Base-by-base conservation (phyloP, 2,888 invertebrate genomes). In the Andrena dorsata region DNA sequence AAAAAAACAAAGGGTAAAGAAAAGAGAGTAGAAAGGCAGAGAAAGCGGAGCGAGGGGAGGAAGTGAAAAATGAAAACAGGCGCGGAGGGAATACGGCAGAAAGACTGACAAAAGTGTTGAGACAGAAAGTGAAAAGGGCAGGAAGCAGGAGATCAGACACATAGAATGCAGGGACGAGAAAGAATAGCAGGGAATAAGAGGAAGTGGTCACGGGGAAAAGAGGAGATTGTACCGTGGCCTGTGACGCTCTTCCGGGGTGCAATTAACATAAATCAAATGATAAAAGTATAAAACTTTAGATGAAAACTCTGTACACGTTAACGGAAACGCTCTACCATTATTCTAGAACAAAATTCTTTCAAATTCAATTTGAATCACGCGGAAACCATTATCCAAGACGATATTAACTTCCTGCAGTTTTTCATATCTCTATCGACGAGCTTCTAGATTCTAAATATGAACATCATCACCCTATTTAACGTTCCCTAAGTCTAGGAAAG, bases 141-240 rank as follows among this genome's bases (percentile, higher is more conserved):
- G 32, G 47, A 66, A 20, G 28, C 20, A 7, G 13, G 53, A n/a
- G 51, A 51, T 53, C 60, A 5, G 26, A 61, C 16, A 20, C 2
- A 10, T 10, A 35, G 30, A 56, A 53, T 8, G 13, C 26, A 13
- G 23, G 23, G 8, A 26, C 35, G 58, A 10, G 73, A 49, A 30
- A 53, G 68, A 73, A 80, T 68, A 63, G 35, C 13, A 16, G 5
- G 49, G 49, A 53, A 80, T 72, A 68, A 68, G 56, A 10, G 56
- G 68, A 73, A 51, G 32, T 53, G 76, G 64, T 69, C 49, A 65
- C 16, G 23, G 58, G 49, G 78, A 66, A 71, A 71, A 32, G 32
- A n/a, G 60, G 60, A 56, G 71, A 78, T 71, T 80, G 60, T 72
- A 16, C 78, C 61, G 53, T 32, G 53, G 78, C 60, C 71, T 56